Evolutionary conservation across 2,113 vertebrate genomes (phyloP), one percentile per base, ranked within the genome.

Genomic region (Tachycineta bicolor): DNA sequence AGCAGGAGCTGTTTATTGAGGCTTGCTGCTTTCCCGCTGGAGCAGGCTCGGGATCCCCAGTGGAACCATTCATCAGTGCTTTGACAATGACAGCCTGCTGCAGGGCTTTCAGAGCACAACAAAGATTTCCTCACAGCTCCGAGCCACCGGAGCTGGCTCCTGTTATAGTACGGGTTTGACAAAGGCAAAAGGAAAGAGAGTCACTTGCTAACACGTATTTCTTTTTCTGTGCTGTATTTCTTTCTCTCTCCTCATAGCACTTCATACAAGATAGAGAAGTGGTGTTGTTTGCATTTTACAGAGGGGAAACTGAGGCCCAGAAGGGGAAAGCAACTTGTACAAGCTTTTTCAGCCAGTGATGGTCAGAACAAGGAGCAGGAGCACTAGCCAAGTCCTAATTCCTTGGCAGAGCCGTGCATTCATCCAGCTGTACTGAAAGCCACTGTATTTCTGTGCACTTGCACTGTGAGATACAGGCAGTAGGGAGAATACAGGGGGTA

Each of bases 81-180:
- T 78, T 96, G 94, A 96, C 96, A 89, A 94, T 90, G 95, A 75
- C 90, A 94, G 95, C 75, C 80, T 29, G 64, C 97, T 95, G 96
- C 70, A 39, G 93, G 90, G 20, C 96, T 97, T 96, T 93, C 93
- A 68, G 94, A 85, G 97, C 95, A 79, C 97, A 94, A 94, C 97
- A 97, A 95, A 96, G 97, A 92, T 96, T 86, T 94, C 97, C 96
- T 96, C 97, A 53, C 93, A 94, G 97, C 96, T 93, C 94, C 41
- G 29, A 96, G 97, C 68, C 20, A 71, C 86, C 69, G 29, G 87
- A 85, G 97, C 96, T 96, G 97, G 95, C 96, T 95, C 89, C 91
- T 11, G 44, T 92, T 96, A 49, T 53, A 87, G 92, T 52, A 79
- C 92, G 73, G 96, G 22, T 53, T 6, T 76, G 58, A 91, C 70